Base-by-base conservation (phyloP, 2,797 vertebrate genomes). In the Pangasius macronema region DNA sequence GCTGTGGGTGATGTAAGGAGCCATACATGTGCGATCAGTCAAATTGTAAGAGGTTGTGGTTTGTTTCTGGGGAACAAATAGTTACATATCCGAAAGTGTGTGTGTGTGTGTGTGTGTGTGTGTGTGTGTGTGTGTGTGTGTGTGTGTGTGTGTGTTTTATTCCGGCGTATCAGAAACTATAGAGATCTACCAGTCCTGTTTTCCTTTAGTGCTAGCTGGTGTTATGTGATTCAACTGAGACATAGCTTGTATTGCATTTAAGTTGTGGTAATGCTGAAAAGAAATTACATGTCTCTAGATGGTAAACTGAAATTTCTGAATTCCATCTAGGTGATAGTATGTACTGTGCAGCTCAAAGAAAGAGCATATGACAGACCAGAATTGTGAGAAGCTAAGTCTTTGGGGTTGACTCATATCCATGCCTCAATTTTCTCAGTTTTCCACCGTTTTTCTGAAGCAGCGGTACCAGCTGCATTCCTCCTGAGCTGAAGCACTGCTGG, bases 1-100 rank as follows among this genome's bases (percentile, higher is more conserved):
- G 61, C 49, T 20, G 76, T 3, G 39, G 85, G 39, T 82, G 79
- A 87, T 51, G 57, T 83, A 27, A 83, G 42, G 14, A 83, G 11
- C 39, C 27, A 6, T 46, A 22, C 49, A 46, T 42, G 30, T 61
- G 9, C 2, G 55, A 51, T 46, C 27, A 49, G 33, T 7, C 33
- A 63, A 42, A 82, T 30, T 67, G 33, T 68, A 36, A 76, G 63
- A 70, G 33, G 22, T 70, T 39, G 22, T 55, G 16, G 33, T 68
- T 11, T 30, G 24, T 63, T 61, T 82, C 39, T 82, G 36, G 5
- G 9, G 10, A 42, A 82, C 22, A 61, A 61, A 27, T 8, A 8
- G 33, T 59, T 61, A 61, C 36, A 61, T 24, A 57, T 57, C 18
- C 4, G 16, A 79, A 57, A 24, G 42, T 18, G 11, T n/a, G 42